Evolutionary conservation across 2,797 vertebrate species (phyloP).

Genomic region (Aldrovandia affinis): DNA sequence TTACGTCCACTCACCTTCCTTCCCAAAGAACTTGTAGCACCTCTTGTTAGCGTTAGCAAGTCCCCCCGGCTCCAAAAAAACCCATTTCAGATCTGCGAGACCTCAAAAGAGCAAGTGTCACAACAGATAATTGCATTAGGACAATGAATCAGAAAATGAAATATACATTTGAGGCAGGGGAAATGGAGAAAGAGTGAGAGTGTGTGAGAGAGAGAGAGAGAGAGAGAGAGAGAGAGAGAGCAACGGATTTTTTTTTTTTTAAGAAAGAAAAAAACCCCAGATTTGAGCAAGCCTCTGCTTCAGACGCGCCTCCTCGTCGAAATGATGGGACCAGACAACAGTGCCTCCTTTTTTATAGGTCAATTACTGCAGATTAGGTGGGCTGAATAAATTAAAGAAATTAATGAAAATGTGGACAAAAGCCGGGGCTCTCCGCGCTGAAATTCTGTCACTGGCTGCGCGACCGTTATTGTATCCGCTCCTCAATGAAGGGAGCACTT

Average conservation of each 20-base stretch:
- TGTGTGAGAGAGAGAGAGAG: constrained; percentile 49
- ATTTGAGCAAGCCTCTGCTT: constrained; percentile 70
- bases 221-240: constrained; percentile 34
- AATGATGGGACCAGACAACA: constrained; percentile 84
- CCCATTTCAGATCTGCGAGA: constrained; percentile 72
- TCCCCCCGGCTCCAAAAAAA: constrained; percentile 66
- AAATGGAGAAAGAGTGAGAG: constrained; percentile 33
- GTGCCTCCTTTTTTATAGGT: constrained; percentile 86
- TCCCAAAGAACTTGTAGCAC: constrained; percentile 77
- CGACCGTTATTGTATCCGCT: constrained; percentile 60
- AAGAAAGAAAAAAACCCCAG: constrained; percentile 31
- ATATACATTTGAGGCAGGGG: constrained; percentile 47
- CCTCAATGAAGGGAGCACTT: constrained; percentile 62
- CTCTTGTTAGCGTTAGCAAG: constrained; percentile 81
- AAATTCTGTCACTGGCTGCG: constrained; percentile 72
- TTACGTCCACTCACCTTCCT: constrained; percentile 80
- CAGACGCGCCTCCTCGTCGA: constrained; percentile 74
- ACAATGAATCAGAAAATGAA: constrained; percentile 52
- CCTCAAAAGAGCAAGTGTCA: constrained; percentile 68
- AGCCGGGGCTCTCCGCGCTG: constrained; percentile 61
- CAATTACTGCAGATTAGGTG: constrained; percentile 91
- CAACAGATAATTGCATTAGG: constrained; percentile 78
- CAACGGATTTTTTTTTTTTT: not conserved
- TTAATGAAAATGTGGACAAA: constrained; percentile 80
- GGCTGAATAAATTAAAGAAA: constrained; percentile 85